Evolutionary conservation across 92 coral and sea anemone genomes (phyloP), one percentile per base, ranked within the genome.

Genomic region (Bergia sp.): DNA sequence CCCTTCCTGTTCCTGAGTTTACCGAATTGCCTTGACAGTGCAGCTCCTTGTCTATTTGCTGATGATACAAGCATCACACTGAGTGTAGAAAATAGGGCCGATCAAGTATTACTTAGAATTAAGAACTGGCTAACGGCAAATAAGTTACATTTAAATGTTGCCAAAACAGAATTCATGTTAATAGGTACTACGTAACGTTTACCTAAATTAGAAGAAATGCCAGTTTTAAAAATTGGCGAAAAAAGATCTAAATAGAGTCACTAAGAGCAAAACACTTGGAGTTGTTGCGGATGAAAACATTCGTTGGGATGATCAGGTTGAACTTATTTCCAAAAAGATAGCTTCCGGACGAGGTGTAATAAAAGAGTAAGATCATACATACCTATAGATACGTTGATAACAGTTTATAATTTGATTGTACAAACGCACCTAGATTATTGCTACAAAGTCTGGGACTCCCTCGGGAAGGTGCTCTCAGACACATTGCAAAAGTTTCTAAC

Each of bases 401-500:
- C 40, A 21, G 23, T 81, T n/a, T 4, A 81, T 64, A 64, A 81
- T 38, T 81, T 40, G 36, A 55, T 81, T 55, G 73, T 53, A 44
- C 29, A 81, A 81, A 23, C 40, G 85, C 67, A 50, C 85, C 36
- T 81, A 71, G 85, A 81, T 4, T 81, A 81, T 81, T 81, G 85
- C 73, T 81, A 71, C 69, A 29, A 36, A 71, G 85, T 50, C 69
- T 81, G 85, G 71, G 72, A 81, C 73, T 55, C 85, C 39, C 38
- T 64, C 49, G 77, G 78, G 37, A 66, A 84, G 37, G 88, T 38
- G 40, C 42, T 84, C 37, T 44, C 76, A 45, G 88, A 84, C 36
- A 84, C 64, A 49, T 69, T 84, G 37, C 88, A 84, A 69, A 84
- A 64, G 74, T 8, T 84, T 49, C 78, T 45, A 84, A 84, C 77